phyloP scores from a whole-genome alignment of 2,888 invertebrate genomes.

The Stramonita haemastoma region DNA sequence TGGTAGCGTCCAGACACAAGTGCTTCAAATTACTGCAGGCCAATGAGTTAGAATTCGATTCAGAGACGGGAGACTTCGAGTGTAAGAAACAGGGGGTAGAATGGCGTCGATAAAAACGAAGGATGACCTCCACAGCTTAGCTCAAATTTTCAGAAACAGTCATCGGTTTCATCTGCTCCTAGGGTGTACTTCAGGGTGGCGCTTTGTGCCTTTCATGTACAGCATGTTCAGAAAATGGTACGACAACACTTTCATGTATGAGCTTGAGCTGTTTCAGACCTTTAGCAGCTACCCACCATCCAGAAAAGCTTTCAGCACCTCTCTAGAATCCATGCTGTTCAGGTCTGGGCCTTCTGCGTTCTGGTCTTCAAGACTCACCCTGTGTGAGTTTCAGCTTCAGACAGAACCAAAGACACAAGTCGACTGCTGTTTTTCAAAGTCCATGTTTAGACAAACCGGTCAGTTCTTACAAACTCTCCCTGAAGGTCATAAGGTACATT shows the following conservation, averaged over 20 bases:
- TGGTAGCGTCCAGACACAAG: not conserved
- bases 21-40: not conserved
- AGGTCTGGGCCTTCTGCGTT: not conserved
- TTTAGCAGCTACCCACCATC: not conserved
- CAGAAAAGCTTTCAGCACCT: not conserved
- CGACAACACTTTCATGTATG: not conserved
- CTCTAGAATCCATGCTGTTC: not conserved
- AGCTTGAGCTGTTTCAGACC: not conserved
- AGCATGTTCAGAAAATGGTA: not conserved
- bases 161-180: not conserved
- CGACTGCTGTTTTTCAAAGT: not conserved
- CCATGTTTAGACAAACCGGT: not conserved
- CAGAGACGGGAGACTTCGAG: not conserved
- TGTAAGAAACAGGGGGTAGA: not conserved
- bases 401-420: not conserved
- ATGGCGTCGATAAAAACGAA: not conserved
- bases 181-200: not conserved
- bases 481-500: not conserved
- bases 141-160: not conserved
- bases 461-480: not conserved
- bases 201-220: not conserved
- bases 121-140: not conserved
- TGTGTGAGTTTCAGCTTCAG: not conserved
- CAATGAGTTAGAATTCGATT: not conserved
- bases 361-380: not conserved